Evolutionary conservation across 2,797 vertebrate species (phyloP).

Genomic region (Sebastes trivittatus): DNA sequence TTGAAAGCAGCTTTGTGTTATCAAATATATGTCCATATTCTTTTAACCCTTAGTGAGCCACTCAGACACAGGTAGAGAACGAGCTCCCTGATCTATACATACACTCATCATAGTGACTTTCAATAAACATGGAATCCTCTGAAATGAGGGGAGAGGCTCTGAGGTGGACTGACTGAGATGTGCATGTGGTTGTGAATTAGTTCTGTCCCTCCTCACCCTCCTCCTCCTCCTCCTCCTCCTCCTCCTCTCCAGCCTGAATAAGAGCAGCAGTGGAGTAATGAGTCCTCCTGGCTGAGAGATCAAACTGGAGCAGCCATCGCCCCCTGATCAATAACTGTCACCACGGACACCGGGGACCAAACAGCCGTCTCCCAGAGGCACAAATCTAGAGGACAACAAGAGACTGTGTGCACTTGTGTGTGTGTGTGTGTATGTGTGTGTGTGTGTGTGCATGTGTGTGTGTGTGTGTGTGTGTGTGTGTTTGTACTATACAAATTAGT

Average conservation of each 20-base stretch:
- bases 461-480: neutral
- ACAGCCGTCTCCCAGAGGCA: neutral
- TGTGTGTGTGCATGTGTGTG: neutral
- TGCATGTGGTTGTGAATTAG: neutral
- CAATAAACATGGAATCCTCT: neutral
- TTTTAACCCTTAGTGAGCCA: too few species aligned
- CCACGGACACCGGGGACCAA: constrained; percentile 6
- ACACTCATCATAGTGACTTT: neutral
- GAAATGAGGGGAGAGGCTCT: neutral
- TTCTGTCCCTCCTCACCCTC: neutral
- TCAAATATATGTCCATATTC: too few species aligned
- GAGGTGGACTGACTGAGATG: neutral
- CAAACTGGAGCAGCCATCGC: constrained; percentile 16
- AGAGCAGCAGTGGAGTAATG: constrained; percentile 32
- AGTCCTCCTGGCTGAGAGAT: constrained; percentile 27
- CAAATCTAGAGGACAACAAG: neutral
- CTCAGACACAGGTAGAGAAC: too few species aligned
- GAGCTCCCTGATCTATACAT: neutral
- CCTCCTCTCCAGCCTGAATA: neutral
- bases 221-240: neutral
- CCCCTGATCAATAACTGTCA: constrained; percentile 45
- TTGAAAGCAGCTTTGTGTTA: too few species aligned
- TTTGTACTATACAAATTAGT: neutral
- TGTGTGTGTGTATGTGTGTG: too few species aligned
- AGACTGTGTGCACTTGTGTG: neutral